Conservation (phyloP, 2,113 vertebrate species). For the Notiomystis cincta region DNA sequence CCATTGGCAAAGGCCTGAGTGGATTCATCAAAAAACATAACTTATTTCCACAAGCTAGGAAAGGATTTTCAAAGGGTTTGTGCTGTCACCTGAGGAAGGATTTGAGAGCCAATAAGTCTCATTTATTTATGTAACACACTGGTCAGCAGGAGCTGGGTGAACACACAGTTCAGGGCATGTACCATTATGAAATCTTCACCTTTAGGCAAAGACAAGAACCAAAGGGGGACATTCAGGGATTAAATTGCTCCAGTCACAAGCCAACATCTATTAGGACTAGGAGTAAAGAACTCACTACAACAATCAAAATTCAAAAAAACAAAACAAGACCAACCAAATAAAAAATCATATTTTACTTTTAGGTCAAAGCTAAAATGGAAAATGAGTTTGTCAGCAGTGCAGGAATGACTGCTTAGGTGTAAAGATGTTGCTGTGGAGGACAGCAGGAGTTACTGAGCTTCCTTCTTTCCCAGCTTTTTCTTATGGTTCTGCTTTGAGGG, state of each 20-base stretch:
- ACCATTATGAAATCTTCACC: slow-evolving; percentile 43
- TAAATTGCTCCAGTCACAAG: slow-evolving; percentile 36
- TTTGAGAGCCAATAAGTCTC: slow-evolving; percentile 48
- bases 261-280: not conserved
- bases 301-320: not conserved
- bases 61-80: slow-evolving; percentile 54
- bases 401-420: not conserved
- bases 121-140: slow-evolving; percentile 56
- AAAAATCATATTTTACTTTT: not conserved
- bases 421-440: not conserved
- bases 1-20: slow-evolving; percentile 1
- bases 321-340: not conserved
- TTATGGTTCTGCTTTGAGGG: not conserved
- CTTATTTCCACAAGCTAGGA: slow-evolving; percentile 26
- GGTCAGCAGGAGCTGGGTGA: slow-evolving; percentile 44
- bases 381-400: not conserved
- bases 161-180: not conserved
- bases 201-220: slow-evolving; percentile 48
- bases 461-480: not conserved
- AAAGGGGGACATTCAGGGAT: not conserved
- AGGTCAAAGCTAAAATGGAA: not conserved
- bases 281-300: not conserved
- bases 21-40: slow-evolving; percentile 38
- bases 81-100: slow-evolving; percentile 66
- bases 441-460: not conserved